Conservation (phyloP, 2,113 vertebrate genomes). For the Collichthys lucidus region DNA sequence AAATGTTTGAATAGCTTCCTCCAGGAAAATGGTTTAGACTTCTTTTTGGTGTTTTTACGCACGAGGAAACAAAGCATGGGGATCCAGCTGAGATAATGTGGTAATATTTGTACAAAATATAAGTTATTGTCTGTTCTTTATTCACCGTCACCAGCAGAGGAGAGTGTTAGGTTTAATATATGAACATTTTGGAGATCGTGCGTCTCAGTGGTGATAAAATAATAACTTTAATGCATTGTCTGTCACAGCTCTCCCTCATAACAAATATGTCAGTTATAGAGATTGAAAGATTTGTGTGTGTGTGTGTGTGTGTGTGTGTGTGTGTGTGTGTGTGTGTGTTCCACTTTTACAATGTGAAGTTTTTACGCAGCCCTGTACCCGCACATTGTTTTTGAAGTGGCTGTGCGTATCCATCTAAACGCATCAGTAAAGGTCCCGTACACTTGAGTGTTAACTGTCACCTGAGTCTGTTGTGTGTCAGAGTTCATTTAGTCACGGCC, state of each 20-base stretch:
- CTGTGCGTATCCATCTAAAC: background rate
- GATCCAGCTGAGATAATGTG: background rate
- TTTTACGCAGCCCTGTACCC: background rate
- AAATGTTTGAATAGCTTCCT: background rate
- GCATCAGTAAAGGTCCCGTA: slow-evolving; percentile 12
- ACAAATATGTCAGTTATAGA: background rate
- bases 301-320: too few relatives aligned
- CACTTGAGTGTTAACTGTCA: slow-evolving; percentile 26
- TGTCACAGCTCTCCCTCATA: background rate
- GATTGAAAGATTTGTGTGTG: background rate
- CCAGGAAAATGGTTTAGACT: background rate
- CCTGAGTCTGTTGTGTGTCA: slow-evolving; percentile 48
- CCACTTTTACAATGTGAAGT: background rate
- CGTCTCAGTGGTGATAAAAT: background rate
- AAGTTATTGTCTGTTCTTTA: background rate
- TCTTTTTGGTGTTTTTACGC: slow-evolving; percentile 6
- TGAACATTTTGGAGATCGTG: background rate
- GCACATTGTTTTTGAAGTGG: background rate
- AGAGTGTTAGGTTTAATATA: background rate
- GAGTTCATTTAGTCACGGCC: slow-evolving; percentile 42
- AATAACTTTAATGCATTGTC: background rate
- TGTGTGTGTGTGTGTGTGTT: background rate
- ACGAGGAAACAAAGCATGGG: background rate
- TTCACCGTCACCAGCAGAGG: background rate
- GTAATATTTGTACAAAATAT: background rate